These are phyloP conservation scores for Rhynchomys soricoides DNA, from an alignment of 2,113 vertebrate species.

Conservation along the genomic window DNA sequence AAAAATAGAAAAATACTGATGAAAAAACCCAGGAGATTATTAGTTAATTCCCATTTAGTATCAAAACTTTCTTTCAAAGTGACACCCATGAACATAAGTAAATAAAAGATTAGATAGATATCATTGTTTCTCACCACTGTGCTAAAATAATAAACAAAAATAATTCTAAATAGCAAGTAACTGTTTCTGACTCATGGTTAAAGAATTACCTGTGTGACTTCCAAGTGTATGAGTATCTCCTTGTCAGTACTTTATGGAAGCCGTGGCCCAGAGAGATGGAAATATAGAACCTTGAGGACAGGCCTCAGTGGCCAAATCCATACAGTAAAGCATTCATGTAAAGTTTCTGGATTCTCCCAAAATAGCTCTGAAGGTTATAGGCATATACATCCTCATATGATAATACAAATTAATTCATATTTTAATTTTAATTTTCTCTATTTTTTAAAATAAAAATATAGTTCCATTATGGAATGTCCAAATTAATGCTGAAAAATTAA, in stretches of 20 bases:
- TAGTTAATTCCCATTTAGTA: constrained; percentile 61
- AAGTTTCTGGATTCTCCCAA: too few species aligned
- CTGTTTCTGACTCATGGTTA: not conserved
- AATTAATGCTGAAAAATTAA: not conserved
- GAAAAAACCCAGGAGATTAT: constrained; percentile 8
- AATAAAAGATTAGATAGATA: not conserved
- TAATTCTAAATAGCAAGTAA: not conserved
- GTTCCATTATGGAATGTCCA: not conserved
- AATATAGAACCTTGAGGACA: not conserved
- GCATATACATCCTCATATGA: too few species aligned
- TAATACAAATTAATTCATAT: not conserved
- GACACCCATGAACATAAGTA: not conserved
- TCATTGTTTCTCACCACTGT: not conserved
- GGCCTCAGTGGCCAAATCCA: too few species aligned
- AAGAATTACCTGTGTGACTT: not conserved
- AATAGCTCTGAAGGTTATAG: not conserved
- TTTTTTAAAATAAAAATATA: not conserved
- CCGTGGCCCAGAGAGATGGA: not conserved
- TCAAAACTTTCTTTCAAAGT: constrained; percentile 43
- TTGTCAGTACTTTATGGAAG: not conserved
- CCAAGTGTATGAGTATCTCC: not conserved
- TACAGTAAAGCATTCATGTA: too few species aligned
- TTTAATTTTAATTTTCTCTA: not conserved
- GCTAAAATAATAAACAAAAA: not conserved
- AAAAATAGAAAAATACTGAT: constrained; percentile 14